Percentiles rank a stretch among this genome's conserved stretches.
Conservation (phyloP, 2,797 vertebrate species). For the Parauchenoglanis ngamensis region DNA sequence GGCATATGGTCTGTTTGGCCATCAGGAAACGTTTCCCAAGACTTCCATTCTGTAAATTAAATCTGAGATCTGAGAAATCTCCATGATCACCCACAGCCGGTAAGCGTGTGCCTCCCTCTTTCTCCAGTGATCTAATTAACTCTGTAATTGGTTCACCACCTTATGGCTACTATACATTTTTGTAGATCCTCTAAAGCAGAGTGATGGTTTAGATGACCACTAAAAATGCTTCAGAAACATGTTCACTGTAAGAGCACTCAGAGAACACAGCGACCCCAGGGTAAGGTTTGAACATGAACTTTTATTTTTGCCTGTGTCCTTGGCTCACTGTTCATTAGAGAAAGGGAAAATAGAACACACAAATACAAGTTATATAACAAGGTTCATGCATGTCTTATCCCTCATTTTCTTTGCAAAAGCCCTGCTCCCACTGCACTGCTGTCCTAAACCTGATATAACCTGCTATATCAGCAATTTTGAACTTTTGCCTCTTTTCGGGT, state of each 20-base stretch:
- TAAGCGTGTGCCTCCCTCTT: not conserved
- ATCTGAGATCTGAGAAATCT: not conserved
- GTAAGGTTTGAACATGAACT: not conserved
- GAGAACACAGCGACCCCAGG: not conserved
- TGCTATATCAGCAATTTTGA: not conserved
- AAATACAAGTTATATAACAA: not conserved
- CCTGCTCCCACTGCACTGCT: too few relatives aligned
- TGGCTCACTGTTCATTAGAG: not conserved
- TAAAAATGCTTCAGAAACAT: not conserved
- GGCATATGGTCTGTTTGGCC: not conserved
- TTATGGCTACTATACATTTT: not conserved
- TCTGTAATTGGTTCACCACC: not conserved
- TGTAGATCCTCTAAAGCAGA: not conserved
- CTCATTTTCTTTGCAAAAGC: not conserved
- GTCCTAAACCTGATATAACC: not conserved
- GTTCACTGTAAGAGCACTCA: not conserved
- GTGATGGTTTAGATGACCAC: not conserved
- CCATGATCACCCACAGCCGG: not conserved
- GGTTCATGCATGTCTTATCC: not conserved
- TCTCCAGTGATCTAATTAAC: not conserved
- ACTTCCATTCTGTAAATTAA: not conserved
- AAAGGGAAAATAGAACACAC: not conserved
- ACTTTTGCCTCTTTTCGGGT: not conserved
- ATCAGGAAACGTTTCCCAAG: not conserved
- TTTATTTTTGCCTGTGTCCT: not conserved